Conservation (phyloP, 35 echinoderm and acorn worm genomes). For the Stichopus chloronotus region DNA sequence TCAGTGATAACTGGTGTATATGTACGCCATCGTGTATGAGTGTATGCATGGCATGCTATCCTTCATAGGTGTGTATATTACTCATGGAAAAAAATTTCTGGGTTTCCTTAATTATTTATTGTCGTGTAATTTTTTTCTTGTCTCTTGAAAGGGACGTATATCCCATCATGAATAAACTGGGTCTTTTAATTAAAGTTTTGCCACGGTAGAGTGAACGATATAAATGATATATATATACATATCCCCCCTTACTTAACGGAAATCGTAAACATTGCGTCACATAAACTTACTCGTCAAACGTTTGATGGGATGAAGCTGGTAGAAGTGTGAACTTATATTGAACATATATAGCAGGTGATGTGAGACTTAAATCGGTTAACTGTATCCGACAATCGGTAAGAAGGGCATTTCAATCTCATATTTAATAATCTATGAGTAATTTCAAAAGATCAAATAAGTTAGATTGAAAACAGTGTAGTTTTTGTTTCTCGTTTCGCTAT, state of each 20-base stretch:
- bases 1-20: too few species aligned
- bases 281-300: background rate
- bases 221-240: background rate
- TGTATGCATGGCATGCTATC: background rate
- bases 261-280: constrained; percentile 4
- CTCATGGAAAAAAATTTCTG: background rate
- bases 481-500: too few species aligned
- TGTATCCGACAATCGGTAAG: too few species aligned
- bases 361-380: too few species aligned
- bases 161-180: background rate
- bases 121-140: background rate
- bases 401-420: too few species aligned
- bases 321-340: background rate
- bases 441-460: too few species aligned
- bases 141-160: background rate
- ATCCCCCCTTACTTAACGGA: background rate
- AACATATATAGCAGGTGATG: too few species aligned
- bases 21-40: too few species aligned
- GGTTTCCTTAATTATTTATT: background rate
- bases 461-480: too few species aligned
- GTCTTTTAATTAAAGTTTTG: background rate
- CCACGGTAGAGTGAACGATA: background rate
- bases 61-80: background rate
- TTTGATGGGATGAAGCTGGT: background rate
- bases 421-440: too few species aligned